Evolutionary conservation across 2,113 vertebrate genomes (phyloP), one percentile per base, ranked within the genome.

Genomic region (Pyrgilauda ruficollis): DNA sequence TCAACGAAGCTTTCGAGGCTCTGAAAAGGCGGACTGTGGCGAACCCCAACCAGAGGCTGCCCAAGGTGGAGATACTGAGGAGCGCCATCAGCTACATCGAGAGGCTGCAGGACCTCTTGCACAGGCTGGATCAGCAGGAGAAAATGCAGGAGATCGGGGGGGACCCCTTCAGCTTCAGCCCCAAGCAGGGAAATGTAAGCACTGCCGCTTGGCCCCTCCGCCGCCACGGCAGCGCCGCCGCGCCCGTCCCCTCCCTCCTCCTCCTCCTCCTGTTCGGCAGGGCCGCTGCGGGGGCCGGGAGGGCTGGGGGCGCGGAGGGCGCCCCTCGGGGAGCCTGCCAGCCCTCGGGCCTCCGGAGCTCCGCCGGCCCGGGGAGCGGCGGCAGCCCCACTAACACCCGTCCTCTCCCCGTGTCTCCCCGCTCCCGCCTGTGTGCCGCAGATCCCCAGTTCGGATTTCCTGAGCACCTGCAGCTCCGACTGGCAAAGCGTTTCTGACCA

Each of bases 1-100:
- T 99, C 97, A 99, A 99, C 84, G 99, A 99, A 97, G 99, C 99
- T 89, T 99, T 99, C 85, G 99, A 99, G 56, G 99, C 98, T 8
- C 97, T 99, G 82, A 99, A 99, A 98, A 98, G 98, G 91, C 97
- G 99, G 95, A 99, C 99, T 46, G 99, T 99, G 97, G 98, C 99
- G 73, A 99, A 99, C 97, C 99, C 99, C 52, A 99, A 98, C 97
- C 99, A 99, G 98, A 96, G 99, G 96, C 98, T 99, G 93, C 99
- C 99, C 96, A 99, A 99, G 95, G 99, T 99, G 96, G 99, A 99
- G 98, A 99, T 99, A 92, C 98, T 99, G 96, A 98, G 99, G 91
- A 99, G 99, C 58, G 99, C 99, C 93, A 99, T 99, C 96, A 99
- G 95, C 98, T 99, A 99, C 98, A 99, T 99, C 7, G 99, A 99